Base-by-base conservation (phyloP, 2,113 vertebrate species). In the Antigone vipio region DNA sequence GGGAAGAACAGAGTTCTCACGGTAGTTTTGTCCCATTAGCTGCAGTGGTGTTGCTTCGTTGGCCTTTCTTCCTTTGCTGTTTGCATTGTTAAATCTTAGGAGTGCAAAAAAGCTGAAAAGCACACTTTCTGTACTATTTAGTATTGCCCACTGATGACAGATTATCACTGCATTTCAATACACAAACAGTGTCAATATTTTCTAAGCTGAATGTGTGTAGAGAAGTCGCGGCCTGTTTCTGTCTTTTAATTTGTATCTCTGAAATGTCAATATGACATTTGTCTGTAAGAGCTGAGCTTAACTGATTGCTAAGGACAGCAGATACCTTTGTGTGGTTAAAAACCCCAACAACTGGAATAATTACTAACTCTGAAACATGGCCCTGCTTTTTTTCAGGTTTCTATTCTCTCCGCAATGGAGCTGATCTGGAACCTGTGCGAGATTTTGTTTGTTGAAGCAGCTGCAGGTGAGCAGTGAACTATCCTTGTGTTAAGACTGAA, bases 401-500 rank as follows among this genome's bases (percentile, higher is more conserved):
- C 99, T 26, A 99, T 99, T 97, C 98, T 99, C 68, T 98, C 99
- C 92, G 99, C 99, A 2, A 98, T 99, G 85, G 99, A 99, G 93
- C 98, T 99, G 84, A 99, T 99, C 95, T 99, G 99, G 99, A 99
- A 99, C 95, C 98, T 99, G 23, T 99, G 99, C 97, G 99, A 99
- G 97, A 99, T 99, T 78, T 98, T 99, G 52, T 99, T 99, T 95
- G 99, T 99, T 34, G 99, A 99, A 82, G 98, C 99, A 66, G 98
- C 99, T 78, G 98, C 98, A 97, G 99, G 99, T 99, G 64, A 96
- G 96, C 38, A 15, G 6, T 56, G 75, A 56, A 45, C 35, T 76
- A 2, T 42, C 21, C 38, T 53, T 17, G 38, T 56, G 27, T 34
- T 76, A 66, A 55, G 56, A 76, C 60, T 17, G 56, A 67, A 85